Percentiles rank a stretch among this genome's conserved stretches.
Evolutionary conservation across 1,140 invertebrate genomes (phyloP).

Genomic region (Drosophila gunungcola): DNA sequence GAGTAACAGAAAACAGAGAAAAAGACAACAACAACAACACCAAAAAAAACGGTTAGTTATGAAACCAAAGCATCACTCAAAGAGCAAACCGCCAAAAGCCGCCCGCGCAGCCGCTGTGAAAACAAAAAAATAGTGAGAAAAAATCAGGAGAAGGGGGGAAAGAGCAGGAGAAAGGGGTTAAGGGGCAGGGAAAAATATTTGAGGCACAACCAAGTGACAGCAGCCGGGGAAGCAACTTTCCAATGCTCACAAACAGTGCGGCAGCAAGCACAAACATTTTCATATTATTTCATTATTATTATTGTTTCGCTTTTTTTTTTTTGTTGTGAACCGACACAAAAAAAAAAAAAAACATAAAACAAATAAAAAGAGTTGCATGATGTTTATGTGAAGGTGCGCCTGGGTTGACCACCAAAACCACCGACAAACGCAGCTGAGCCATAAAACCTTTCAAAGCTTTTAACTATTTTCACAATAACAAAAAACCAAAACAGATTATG

Average conservation of each 20-base stretch:
- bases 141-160: not conserved
- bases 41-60: slow-evolving; percentile 75
- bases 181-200: slow-evolving; percentile 19
- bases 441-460: slow-evolving; percentile 47
- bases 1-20: slow-evolving; percentile 39
- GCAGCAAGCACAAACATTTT: slow-evolving; percentile 39
- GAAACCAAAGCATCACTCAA: slow-evolving; percentile 82
- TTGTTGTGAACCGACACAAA: slow-evolving; percentile 15
- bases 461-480: slow-evolving; percentile 25
- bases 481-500: not conserved
- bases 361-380: slow-evolving; percentile 56
- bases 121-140: slow-evolving; percentile 8
- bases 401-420: slow-evolving; percentile 43
- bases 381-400: slow-evolving; percentile 38
- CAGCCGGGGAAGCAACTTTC: slow-evolving; percentile 72
- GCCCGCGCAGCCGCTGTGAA: slow-evolving; percentile 59
- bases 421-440: slow-evolving; percentile 44
- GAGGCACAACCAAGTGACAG: slow-evolving; percentile 61
- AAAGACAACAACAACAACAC: slow-evolving; percentile 19
- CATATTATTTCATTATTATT: slow-evolving; percentile 71
- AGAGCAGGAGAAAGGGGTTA: not conserved
- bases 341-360: slow-evolving; percentile 27
- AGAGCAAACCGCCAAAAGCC: slow-evolving; percentile 68
- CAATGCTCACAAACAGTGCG: slow-evolving; percentile 53
- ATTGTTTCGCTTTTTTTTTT: slow-evolving; percentile 65